Percentiles rank a stretch among this genome's conserved stretches.
These are phyloP conservation scores for Dorcus parallelipipedus DNA, from an alignment of 2,888 invertebrate genomes.

Conservation along the genomic window DNA sequence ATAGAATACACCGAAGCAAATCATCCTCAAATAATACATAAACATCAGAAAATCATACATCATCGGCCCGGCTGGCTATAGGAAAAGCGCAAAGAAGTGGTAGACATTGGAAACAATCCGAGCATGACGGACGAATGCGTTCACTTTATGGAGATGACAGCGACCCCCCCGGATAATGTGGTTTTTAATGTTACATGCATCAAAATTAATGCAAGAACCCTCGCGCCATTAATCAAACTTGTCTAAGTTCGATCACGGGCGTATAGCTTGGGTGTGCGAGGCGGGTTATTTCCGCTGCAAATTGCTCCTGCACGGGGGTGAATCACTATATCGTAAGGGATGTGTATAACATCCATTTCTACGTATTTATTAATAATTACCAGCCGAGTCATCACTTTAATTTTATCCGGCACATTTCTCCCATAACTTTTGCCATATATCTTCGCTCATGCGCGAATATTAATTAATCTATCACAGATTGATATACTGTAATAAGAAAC, in stretches of 20 bases:
- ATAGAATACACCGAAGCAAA: neutral
- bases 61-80: neutral
- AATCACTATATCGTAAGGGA: conserved; percentile 3
- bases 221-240: conserved; percentile 29
- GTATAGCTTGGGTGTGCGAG: conserved; percentile 14
- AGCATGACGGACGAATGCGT: conserved; percentile 31
- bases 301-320: conserved; percentile 6
- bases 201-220: conserved; percentile 35
- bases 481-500: too few species aligned
- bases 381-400: neutral
- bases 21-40: neutral
- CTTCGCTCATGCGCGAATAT: too few species aligned
- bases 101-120: conserved; percentile 7
- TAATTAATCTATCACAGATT: too few species aligned
- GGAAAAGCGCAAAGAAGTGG: conserved; percentile 3
- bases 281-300: conserved; percentile 16
- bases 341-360: neutral
- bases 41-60: conserved; percentile 11
- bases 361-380: neutral
- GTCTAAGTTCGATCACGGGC: conserved; percentile 26
- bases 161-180: conserved; percentile 36
- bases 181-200: conserved; percentile 38
- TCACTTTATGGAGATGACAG: conserved; percentile 37
- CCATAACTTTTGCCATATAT: too few species aligned
- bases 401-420: neutral